Evolutionary conservation across 2,888 invertebrate species (phyloP), one percentile per base, ranked within the genome.

Genomic region (Cloeon dipterum): DNA sequence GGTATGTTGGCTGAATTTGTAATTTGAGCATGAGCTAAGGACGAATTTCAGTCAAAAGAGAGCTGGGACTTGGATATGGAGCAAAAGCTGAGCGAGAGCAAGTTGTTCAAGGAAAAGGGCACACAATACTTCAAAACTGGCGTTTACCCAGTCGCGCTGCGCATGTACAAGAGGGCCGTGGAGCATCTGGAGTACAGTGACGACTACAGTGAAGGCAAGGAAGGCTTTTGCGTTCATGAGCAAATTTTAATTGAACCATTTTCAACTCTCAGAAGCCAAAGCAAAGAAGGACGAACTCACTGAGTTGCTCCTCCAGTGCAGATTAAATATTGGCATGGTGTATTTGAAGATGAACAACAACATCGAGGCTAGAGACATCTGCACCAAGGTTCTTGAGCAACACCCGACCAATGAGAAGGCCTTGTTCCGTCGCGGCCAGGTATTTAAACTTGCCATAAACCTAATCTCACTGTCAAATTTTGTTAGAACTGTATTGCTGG

Each of bases 51-150:
- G 66, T 68, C 68, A 0, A 76, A 78, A 46, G 79, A 83, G 45
- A 55, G 63, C 33, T 94, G 91, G 89, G 68, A 78, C 32, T 64
- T 94, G 62, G 74, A 79, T 41, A 62, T 65, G 1, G 55, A 62
- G 0, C 83, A 93, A 54, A 82, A 81, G 52, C 46, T 94, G 5
- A 76, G 76, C 39, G 79, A 82, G 50, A 73, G 82, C 0, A 72
- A 74, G 52, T 59, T 78, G 11, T 75, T 71, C 43, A 96, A 96
- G 57, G 78, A 81, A 42, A 89, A 83, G 51, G 96, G 93, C 33
- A 93, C 88, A 0, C 66, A 68, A 34, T 91, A 83, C 53, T 88
- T 89, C 50, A 88, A 86, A 55, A 65, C 63, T 1, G 70, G 65
- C 40, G 86, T 89, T 53, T 75, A 67, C 47, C 57, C 61, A 38